These are phyloP conservation scores for Apis laboriosa DNA, from an alignment of 1,140 invertebrate genomes.

Conservation along the genomic window DNA sequence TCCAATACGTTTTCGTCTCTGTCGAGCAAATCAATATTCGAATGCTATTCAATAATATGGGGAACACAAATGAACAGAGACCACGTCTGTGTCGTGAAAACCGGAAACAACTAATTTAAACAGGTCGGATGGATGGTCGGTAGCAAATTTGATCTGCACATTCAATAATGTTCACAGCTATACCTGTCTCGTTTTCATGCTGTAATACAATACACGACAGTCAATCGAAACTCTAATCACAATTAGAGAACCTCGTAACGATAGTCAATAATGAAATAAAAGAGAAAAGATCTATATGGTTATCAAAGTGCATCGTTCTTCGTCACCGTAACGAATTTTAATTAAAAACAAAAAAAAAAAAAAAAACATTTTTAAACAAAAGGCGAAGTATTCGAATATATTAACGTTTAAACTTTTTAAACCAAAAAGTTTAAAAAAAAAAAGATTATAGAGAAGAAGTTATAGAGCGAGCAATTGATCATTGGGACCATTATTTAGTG, in stretches of 20 bases:
- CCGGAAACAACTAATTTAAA: neutral
- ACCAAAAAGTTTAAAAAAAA: neutral
- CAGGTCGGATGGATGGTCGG: neutral
- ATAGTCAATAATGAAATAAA: conserved; percentile 74
- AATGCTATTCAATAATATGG: neutral
- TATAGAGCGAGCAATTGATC: neutral
- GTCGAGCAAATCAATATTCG: neutral
- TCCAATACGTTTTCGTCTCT: neutral
- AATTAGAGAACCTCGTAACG: conserved; percentile 68
- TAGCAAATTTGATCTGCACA: conserved; percentile 17
- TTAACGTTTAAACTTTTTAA: neutral
- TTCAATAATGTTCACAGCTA: conserved; percentile 37
- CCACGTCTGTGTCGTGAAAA: neutral
- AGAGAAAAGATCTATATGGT: conserved; percentile 24
- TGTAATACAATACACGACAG: conserved; percentile 71
- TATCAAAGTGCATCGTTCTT: neutral
- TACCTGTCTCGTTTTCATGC: conserved; percentile 49
- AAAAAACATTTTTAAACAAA: neutral
- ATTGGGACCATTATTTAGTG: neutral
- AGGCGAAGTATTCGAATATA: neutral
- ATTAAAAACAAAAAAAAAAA: too few species aligned
- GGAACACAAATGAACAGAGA: neutral
- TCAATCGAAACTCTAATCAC: conserved; percentile 75
- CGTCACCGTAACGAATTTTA: neutral
- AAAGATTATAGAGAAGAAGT: neutral